Base-by-base conservation (phyloP, 2,797 vertebrate genomes). In the Paramormyrops hopkinsi region DNA sequence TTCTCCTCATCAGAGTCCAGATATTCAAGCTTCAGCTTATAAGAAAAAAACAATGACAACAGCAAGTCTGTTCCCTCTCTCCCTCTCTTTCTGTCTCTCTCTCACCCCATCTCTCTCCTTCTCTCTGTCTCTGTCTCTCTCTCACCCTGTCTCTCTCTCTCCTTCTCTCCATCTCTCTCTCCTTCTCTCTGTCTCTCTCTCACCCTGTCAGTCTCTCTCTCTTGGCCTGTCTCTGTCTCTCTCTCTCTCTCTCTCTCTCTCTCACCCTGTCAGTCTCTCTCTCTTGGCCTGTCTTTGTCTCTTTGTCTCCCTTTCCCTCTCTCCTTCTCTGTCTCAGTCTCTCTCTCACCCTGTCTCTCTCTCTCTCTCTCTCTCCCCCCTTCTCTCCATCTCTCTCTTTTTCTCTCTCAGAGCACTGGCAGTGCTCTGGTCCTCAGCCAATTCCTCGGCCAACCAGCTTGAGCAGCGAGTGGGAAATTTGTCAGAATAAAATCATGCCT, bases 331-430 rank as follows among this genome's bases (percentile, higher is more conserved):
- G 17, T 62, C n/a, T 62, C 22, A 29, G 89, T 56, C 54, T 56
- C 54, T 4, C 51, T 53, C 50, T 51, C 51, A 29, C 29, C 29
- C 29, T 50, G 7, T 12, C 48, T 50, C 9, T 50, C 2, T 8
- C 56, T 62, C n/a, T 65, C 22, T 65, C 22, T 25, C 22, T 22
- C 88, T 89, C 51, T 86, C 62, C 88, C 88, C 89, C 89, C 25
- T 7, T 65, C 22, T 25, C 59, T 11, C 59, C 25, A 4, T 65
- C 22, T 65, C 59, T 65, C 59, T 3, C 22, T 22, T 88, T 89
- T 65, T 86, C 62, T 88, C 88, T 90, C 90, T 62, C 25, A 22
- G 88, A 90, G 87, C 85, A 86, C 89, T 88, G 82, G 65, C 83
- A 90, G 90, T 54, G 88, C 69, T n/a, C 51, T 48, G 85, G 54